Evolutionary conservation across 2,797 vertebrate genomes (phyloP).

Genomic region (Micromesistius poutassou): DNA sequence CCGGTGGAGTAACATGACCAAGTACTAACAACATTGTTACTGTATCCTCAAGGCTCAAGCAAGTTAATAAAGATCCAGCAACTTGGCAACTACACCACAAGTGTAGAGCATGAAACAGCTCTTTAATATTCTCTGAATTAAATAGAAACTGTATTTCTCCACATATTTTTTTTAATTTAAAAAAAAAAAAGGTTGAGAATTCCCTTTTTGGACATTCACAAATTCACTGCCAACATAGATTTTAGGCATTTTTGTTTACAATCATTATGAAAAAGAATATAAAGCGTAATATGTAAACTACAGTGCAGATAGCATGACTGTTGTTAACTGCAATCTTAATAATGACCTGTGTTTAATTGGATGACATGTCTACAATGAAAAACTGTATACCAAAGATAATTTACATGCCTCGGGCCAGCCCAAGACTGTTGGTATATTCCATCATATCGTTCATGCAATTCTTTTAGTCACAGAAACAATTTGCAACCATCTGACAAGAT

Average conservation of each 20-base stretch:
- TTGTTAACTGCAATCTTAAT: slow-evolving; percentile 17
- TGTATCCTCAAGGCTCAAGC: slow-evolving; percentile 34
- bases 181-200: slow-evolving; percentile 66
- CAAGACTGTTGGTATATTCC: slow-evolving; percentile 76
- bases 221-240: slow-evolving; percentile 61
- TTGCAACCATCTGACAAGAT: slow-evolving; percentile 48
- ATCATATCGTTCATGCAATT: slow-evolving; percentile 54
- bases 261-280: slow-evolving; percentile 63
- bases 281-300: slow-evolving; percentile 66
- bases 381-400: slow-evolving; percentile 71
- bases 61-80: slow-evolving; percentile 14
- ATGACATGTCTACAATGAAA: slow-evolving; percentile 62
- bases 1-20: slow-evolving; percentile 35
- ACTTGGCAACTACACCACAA: background rate
- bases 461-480: slow-evolving; percentile 43
- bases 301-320: slow-evolving; percentile 58
- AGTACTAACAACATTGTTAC: slow-evolving; percentile 44
- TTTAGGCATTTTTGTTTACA: slow-evolving; percentile 63
- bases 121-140: background rate
- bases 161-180: slow-evolving; percentile 68
- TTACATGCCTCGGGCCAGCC: slow-evolving; percentile 87
- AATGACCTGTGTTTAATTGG: slow-evolving; percentile 51
- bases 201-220: slow-evolving; percentile 73
- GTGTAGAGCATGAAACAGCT: background rate
- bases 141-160: slow-evolving; percentile 25